Conservation (phyloP, 2,113 vertebrate species). For the Erpornis zantholeuca region DNA sequence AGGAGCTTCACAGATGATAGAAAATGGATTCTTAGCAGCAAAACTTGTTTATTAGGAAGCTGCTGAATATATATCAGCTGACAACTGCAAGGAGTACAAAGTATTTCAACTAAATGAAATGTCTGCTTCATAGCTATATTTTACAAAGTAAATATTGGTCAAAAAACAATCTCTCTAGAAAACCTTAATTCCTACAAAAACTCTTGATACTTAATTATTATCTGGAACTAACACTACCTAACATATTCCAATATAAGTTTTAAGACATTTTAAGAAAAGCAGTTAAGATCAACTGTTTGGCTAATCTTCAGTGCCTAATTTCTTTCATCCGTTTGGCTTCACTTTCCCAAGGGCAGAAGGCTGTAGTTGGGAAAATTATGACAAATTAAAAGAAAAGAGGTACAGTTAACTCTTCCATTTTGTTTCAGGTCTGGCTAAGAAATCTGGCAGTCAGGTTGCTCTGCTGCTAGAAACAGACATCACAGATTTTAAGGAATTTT, state of each 20-base stretch:
- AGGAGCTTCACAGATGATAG: background rate
- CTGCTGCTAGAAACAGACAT: background rate
- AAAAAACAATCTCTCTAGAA: background rate
- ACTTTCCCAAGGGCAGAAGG: background rate
- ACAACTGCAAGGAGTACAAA: background rate
- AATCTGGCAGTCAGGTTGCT: background rate
- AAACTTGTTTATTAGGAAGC: background rate
- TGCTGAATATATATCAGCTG: background rate
- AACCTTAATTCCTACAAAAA: background rate
- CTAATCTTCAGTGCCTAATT: background rate
- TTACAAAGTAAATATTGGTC: background rate
- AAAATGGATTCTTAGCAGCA: background rate
- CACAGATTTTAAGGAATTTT: background rate
- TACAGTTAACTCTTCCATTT: background rate
- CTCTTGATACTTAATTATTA: background rate
- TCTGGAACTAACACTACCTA: background rate
- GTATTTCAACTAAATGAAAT: background rate
- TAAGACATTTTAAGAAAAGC: background rate
- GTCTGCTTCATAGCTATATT: background rate
- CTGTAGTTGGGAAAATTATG: background rate
- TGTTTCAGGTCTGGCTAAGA: background rate
- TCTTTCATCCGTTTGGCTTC: background rate
- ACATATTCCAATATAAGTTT: background rate
- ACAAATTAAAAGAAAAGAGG: background rate
- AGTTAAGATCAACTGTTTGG: background rate